These are phyloP conservation scores for Labrus mixtus DNA, from an alignment of 2,113 vertebrate species.

Conservation along the genomic window DNA sequence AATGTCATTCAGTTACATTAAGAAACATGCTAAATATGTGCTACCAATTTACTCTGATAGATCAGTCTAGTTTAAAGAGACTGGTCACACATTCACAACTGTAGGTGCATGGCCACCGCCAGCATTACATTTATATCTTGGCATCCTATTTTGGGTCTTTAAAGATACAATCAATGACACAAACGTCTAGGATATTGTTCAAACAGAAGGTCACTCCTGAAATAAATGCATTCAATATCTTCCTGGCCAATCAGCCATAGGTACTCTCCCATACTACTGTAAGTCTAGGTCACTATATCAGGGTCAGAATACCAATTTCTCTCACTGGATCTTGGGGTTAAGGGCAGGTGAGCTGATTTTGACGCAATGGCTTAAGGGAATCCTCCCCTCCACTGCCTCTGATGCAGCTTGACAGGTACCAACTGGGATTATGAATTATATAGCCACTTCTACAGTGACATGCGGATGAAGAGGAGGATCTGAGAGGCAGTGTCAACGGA, in stretches of 20 bases:
- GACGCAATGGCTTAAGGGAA: conserved; percentile 6
- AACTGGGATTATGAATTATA: conserved; percentile 50
- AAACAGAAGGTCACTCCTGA: neutral
- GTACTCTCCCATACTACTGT: neutral
- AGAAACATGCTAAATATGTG: neutral
- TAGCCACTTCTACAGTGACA: conserved; percentile 8
- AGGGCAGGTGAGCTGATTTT: conserved; percentile 16
- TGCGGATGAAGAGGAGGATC: neutral
- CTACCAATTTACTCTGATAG: too few species aligned
- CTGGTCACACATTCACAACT: too few species aligned
- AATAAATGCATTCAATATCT: neutral
- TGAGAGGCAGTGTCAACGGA: neutral
- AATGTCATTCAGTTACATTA: neutral
- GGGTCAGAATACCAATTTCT: neutral
- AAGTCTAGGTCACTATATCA: neutral
- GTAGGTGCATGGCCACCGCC: too few species aligned
- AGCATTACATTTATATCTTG: too few species aligned
- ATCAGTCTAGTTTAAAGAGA: too few species aligned
- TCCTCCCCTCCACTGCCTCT: neutral
- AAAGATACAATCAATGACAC: too few species aligned
- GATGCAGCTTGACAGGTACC: conserved; percentile 27
- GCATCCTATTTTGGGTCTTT: too few species aligned
- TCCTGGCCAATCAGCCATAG: neutral
- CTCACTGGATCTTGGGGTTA: neutral
- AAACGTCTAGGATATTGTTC: too few species aligned